Percentiles rank a stretch among this genome's conserved stretches.
phyloP scores from a whole-genome alignment of 2,888 invertebrate species.

The Merodon equestris region DNA sequence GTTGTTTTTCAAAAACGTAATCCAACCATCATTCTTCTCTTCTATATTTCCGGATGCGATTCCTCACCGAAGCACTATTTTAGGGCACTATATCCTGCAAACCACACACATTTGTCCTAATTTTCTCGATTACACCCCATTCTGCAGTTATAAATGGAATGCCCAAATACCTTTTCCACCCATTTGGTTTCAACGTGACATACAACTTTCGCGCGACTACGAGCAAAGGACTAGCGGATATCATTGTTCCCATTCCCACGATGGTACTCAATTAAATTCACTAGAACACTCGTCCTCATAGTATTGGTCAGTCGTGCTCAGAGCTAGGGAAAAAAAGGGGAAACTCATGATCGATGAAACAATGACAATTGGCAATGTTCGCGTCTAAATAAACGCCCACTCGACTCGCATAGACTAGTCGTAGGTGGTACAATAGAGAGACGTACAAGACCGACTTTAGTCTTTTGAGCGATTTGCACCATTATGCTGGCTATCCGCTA shows the following conservation, averaged over 20 bases:
- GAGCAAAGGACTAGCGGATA: slow-evolving; percentile 18
- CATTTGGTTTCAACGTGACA: slow-evolving; percentile 43
- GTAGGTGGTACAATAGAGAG: no score
- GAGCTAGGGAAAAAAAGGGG: slow-evolving; percentile 20
- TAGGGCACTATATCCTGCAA: no score
- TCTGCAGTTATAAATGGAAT: slow-evolving; percentile 34
- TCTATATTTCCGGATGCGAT: no score
- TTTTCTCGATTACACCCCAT: not conserved
- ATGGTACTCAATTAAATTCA: slow-evolving; percentile 60
- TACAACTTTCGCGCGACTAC: no score
- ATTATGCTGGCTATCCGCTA: not conserved
- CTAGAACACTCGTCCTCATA: slow-evolving; percentile 23
- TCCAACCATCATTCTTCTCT: no score
- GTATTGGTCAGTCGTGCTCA: slow-evolving; percentile 3
- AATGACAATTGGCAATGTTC: slow-evolving; percentile 58
- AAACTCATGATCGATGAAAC: slow-evolving; percentile 58
- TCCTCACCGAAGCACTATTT: no score
- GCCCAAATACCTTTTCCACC: slow-evolving; percentile 39
- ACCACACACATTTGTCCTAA: no score
- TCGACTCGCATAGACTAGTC: not conserved
- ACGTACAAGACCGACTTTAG: slow-evolving; percentile 11
- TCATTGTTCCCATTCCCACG: slow-evolving; percentile 41
- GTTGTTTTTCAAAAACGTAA: no score
- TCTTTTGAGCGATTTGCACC: slow-evolving; percentile 24
- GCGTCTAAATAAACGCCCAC: no score